Percentiles rank a stretch among this genome's conserved stretches.
phyloP scores from a whole-genome alignment of 2,888 invertebrate species.

The Sminthurides aquaticus region DNA sequence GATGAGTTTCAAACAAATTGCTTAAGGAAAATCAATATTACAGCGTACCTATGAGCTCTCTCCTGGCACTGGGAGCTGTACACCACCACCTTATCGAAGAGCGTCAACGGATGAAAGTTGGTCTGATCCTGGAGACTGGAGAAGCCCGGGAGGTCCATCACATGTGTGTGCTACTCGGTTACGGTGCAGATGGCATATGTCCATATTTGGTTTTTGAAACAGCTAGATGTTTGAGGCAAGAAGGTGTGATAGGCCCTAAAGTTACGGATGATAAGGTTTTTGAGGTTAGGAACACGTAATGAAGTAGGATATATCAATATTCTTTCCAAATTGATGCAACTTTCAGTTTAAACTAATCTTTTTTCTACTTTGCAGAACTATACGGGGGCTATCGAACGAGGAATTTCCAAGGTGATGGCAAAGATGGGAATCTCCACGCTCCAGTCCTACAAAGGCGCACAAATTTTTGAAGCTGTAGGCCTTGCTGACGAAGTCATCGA shows the following conservation, averaged over 20 bases:
- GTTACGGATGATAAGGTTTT: constrained; percentile 74
- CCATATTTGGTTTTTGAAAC: constrained; percentile 94
- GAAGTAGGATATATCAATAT: constrained; percentile 15
- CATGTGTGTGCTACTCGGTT: constrained; percentile 79
- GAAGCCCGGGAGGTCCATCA: constrained; percentile 69
- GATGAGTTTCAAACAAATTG: constrained; percentile 45
- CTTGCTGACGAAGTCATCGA: constrained; percentile 84
- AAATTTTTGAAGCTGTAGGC: constrained; percentile 98
- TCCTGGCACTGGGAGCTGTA: constrained; percentile 82
- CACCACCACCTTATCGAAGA: constrained; percentile 94
- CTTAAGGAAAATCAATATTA: too few relatives aligned
- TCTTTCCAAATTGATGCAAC: constrained; percentile 6
- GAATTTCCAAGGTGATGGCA: constrained; percentile 91
- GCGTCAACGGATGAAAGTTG: constrained; percentile 91
- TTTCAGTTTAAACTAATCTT: constrained; percentile 1
- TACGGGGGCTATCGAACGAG: constrained; percentile 81
- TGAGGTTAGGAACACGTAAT: constrained; percentile 49
- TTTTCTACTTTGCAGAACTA: constrained; percentile 56
- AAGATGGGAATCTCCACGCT: constrained; percentile 99
- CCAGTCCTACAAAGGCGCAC: constrained; percentile 97
- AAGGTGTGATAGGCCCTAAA: constrained; percentile 70
- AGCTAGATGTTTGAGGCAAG: constrained; percentile 73
- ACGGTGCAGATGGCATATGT: constrained; percentile 96
- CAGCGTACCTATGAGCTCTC: constrained; percentile 67
- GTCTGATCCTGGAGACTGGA: constrained; percentile 87